Base-by-base conservation (phyloP, 2,888 invertebrate species). In the Troides oblongomaculatus region DNA sequence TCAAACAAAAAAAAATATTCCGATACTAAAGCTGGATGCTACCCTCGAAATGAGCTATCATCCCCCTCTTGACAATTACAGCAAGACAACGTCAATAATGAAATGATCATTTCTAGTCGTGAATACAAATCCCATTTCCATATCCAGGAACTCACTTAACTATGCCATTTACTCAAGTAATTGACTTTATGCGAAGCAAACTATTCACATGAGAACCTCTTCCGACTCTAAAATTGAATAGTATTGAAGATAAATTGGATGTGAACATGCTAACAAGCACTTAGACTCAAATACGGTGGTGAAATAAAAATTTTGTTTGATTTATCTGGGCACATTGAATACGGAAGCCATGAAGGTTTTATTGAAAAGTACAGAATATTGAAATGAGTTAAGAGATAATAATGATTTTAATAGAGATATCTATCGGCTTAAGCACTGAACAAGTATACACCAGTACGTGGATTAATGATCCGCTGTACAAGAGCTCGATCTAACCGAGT, bases 251-350 rank as follows among this genome's bases (percentile, higher is more conserved):
- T 58, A 58, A 58, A 58, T 58, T 58, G 57, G 57, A 58, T 58
- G 57, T 58, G 57, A 58, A 58, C 57, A 58, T 58, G 57, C 57
- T 58, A 58, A 58, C 57, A 58, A 58, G 57, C 57, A 58, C 57
- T 58, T 58, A 58, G 23, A 10, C 23, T 23, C n/a, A 58, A 14
- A 25, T 58, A 58, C 21, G 23, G 12, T 7, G 12, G 23, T 23
- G 23, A 10, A 23, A 58, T 56, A 56, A 56, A 53, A 58, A 58
- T 58, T 56, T 58, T 58, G 57, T 58, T 21, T 58, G 25, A 58
- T 58, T 58, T 58, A 58, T 10, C 57, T 10, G 57, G 57, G 7
- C 57, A 10, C 57, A 25, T 58, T 23, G 23, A 58, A 25, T 58
- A 58, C 23, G 21, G n/a, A 25, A 58, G 21, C 14, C 56, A 10